Conservation (phyloP, 2,888 invertebrate genomes). For the Hymenopus coronatus region DNA sequence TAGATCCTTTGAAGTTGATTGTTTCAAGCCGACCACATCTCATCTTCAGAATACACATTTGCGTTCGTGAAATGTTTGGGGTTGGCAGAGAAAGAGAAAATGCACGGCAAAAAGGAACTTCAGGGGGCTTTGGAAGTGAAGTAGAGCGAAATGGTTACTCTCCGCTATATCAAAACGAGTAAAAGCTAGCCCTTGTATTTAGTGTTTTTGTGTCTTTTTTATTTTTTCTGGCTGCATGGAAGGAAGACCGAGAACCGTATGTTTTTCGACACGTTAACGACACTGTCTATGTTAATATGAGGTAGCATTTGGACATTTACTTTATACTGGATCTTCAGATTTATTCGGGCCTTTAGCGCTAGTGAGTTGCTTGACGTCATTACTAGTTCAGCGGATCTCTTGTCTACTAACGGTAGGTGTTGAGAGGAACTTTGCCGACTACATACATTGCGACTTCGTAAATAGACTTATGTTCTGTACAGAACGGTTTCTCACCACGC, state of each 20-base stretch:
- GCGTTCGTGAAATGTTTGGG: neutral
- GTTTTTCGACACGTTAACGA: neutral
- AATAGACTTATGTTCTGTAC: no score
- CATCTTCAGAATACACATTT: neutral
- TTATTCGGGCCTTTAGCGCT: no score
- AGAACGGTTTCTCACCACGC: no score
- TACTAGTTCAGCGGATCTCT: no score
- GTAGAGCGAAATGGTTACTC: neutral
- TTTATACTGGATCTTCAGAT: no score
- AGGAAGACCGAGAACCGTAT: neutral
- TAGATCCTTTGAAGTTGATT: neutral
- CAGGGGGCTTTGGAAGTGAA: neutral
- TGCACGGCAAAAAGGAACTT: neutral
- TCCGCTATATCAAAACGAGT: neutral
- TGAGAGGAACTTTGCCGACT: no score
- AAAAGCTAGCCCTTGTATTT: neutral
- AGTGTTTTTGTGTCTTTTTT: neutral
- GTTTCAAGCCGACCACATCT: neutral
- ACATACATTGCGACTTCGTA: no score
- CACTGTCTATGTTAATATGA: neutral
- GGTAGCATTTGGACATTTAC: neutral
- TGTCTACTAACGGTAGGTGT: no score
- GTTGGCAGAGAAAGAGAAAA: neutral
- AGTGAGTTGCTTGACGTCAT: no score
- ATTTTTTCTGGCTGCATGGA: neutral